Evolutionary conservation across 2,888 invertebrate species (phyloP).

Genomic region (Geotrupes spiniger): DNA sequence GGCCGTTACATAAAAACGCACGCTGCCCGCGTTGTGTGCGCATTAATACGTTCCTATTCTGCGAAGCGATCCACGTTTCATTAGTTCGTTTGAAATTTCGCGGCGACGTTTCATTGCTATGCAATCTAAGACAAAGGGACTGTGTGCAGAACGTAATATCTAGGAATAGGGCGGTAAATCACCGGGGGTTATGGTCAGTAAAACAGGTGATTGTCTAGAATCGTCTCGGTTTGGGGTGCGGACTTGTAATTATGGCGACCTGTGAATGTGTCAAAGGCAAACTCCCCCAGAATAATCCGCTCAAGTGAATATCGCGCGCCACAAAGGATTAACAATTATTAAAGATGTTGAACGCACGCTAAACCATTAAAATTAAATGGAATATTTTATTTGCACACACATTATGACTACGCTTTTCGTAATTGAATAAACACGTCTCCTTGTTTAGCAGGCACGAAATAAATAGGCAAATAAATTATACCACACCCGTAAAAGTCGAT

Average conservation of each 20-base stretch:
- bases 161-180: constrained; percentile 28
- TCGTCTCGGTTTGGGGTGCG: constrained; percentile 38
- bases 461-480: too few species aligned
- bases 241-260: constrained; percentile 38
- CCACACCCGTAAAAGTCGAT: too few species aligned
- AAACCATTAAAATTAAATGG: constrained; percentile 17
- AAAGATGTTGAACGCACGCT: constrained; percentile 21
- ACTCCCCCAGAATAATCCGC: constrained; percentile 24
- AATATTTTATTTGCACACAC: neutral
- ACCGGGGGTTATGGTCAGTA: constrained; percentile 41
- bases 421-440: too few species aligned
- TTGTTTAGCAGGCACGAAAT: too few species aligned
- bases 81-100: too few species aligned
- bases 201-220: constrained; percentile 43
- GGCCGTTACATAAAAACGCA: constrained; percentile 1
- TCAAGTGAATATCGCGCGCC: constrained; percentile 20
- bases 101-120: too few species aligned
- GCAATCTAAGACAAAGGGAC: too few species aligned
- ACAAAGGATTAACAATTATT: constrained; percentile 22
- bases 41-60: constrained; percentile 14
- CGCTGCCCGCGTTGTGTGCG: neutral
- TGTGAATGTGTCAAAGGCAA: constrained; percentile 37
- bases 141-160: constrained; percentile 10
- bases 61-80: too few species aligned
- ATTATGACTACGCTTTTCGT: too few species aligned